phyloP scores from a whole-genome alignment of 2,113 vertebrate species.

The Atlantisia rogersi region DNA sequence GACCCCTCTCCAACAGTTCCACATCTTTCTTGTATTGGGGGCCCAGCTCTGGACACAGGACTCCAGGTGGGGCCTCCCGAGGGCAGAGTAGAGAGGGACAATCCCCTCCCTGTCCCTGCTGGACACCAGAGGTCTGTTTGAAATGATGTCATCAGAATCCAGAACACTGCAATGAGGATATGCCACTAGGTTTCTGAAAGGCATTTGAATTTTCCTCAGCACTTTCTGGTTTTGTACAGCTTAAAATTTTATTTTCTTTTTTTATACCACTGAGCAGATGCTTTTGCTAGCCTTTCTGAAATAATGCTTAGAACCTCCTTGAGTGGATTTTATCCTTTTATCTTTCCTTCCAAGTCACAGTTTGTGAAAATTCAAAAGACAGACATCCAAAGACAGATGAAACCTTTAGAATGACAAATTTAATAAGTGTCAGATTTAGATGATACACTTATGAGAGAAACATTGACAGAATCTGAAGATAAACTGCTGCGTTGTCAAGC shows the following conservation, averaged over 20 bases:
- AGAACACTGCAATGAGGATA: background rate
- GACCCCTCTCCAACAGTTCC: no score
- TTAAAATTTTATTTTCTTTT: background rate
- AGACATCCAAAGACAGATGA: background rate
- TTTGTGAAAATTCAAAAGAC: background rate
- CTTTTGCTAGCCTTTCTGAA: conserved; percentile 7
- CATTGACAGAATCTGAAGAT: conserved; percentile 8
- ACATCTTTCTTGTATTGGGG: background rate
- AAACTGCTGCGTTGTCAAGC: background rate
- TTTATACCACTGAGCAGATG: background rate
- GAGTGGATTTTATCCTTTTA: background rate
- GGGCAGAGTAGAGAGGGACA: no score
- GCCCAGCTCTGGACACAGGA: no score
- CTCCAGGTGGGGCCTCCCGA: no score
- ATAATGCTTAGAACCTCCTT: background rate
- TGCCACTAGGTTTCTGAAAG: background rate
- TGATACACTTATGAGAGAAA: background rate
- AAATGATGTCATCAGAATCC: background rate
- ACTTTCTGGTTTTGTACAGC: background rate
- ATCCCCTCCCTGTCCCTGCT: no score
- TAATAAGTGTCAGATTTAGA: conserved; percentile 33
- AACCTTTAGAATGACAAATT: conserved; percentile 37
- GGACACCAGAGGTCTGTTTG: background rate
- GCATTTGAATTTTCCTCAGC: background rate
- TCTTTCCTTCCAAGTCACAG: background rate